A percentile compares a stretch with the other conserved stretches of the same genome.
phyloP scores from a whole-genome alignment of 2,113 vertebrate genomes.

The Hemiprocne comata region DNA sequence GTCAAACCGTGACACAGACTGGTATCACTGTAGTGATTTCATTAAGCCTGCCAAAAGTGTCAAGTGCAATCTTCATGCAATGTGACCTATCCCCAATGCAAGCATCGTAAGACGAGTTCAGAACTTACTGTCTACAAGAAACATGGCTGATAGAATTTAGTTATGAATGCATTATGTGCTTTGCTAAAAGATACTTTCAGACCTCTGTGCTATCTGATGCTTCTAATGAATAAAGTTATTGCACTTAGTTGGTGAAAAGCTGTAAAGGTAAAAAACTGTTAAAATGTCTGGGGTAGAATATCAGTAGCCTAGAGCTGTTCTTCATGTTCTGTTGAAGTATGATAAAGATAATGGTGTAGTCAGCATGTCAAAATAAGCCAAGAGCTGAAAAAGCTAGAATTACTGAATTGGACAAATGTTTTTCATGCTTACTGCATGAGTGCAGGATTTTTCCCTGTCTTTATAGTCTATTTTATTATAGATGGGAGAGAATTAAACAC shows the following conservation, averaged over 20 bases:
- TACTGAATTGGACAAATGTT: background rate
- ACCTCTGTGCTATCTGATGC: background rate
- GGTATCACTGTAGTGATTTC: background rate
- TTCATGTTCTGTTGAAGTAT: background rate
- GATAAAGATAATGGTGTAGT: background rate
- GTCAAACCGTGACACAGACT: background rate
- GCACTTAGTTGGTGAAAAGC: background rate
- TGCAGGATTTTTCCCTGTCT: fast-evolving
- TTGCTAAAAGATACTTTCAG: background rate
- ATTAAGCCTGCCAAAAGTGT: background rate
- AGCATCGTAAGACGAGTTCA: background rate
- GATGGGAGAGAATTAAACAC: background rate
- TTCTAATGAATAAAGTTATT: background rate
- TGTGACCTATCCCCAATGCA: background rate
- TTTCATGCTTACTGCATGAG: background rate
- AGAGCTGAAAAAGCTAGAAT: background rate
- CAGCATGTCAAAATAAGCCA: background rate
- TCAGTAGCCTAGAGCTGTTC: background rate
- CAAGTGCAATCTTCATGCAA: background rate
- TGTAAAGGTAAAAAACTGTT: background rate
- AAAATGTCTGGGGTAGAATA: background rate
- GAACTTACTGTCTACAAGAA: background rate
- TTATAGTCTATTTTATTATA: background rate
- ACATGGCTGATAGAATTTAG: background rate
- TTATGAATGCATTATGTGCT: background rate